Base-by-base conservation (phyloP, 1,140 invertebrate species). In the Apis laboriosa region DNA sequence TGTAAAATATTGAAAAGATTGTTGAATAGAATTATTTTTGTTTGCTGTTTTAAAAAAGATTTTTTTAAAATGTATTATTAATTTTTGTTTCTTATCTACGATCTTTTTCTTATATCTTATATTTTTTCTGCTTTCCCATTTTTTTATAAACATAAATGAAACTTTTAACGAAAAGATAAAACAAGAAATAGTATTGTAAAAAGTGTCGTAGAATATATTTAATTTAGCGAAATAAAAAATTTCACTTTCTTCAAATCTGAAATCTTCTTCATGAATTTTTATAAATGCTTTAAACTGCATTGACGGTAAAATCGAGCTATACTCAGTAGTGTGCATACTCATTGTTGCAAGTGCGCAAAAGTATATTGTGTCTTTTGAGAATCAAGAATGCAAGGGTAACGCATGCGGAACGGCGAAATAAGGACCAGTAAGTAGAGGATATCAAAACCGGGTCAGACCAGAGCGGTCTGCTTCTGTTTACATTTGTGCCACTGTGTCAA, bases 401-500 rank as follows among this genome's bases (percentile, higher is more conserved):
- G 60, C 56, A 80, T 55, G 49, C 43, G 70, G 34, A 53, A 43
- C 28, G 9, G 61, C 34, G 53, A 70, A 87, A 80, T 75, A 74
- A 85, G 77, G 77, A 82, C 58, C 51, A 51, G 68, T 70, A 78
- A 77, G 77, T 81, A 77, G 64, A 84, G 84, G 68, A 72, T 85
- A 60, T 66, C 51, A 74, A 87, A 89, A 89, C 74, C 88, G 58
- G 88, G 87, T 87, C 87, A 87, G 81, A 72, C 83, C 80, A 66
- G 84, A 84, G 68, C 63, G 64, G 28, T 77, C 61, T 74, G 64
- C 67, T 80, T 66, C 61, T 73, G 74, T 61, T 83, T 83, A 80
- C 77, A 84, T 86, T 83, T 63, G 84, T 88, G 88, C 71, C 55
- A 88, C 24, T 89, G 66, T 89, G 88, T 89, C 87, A 89, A 89